These are phyloP conservation scores for Charadrius vociferus DNA, from an alignment of 2,113 vertebrate species.

Conservation along the genomic window DNA sequence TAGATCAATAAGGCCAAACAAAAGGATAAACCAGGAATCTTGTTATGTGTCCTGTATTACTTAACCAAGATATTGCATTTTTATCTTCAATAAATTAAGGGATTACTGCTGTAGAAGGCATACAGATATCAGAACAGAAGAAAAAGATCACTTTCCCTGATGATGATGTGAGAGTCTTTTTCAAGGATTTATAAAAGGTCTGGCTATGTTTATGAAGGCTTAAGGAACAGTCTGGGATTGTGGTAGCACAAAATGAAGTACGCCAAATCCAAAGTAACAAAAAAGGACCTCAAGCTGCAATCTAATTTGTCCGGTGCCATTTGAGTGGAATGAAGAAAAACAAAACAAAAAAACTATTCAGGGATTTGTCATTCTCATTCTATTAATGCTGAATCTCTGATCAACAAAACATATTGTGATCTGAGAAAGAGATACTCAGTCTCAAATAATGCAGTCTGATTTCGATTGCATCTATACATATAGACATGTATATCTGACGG, in stretches of 20 bases:
- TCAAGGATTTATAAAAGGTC: neutral
- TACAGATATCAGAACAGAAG: neutral
- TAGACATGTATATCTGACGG: neutral
- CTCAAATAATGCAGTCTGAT: neutral
- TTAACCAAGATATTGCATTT: constrained; percentile 6
- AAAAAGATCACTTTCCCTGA: neutral
- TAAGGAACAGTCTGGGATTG: neutral
- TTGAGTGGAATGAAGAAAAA: neutral
- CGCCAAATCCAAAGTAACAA: neutral
- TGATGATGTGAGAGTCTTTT: neutral
- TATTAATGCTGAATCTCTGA: neutral
- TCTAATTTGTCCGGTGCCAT: neutral
- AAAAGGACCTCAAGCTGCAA: neutral
- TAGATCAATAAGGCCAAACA: constrained; percentile 43
- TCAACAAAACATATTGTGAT: neutral
- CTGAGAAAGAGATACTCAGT: neutral
- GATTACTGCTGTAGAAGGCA: constrained; percentile 3
- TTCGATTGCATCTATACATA: neutral
- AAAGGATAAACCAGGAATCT: constrained; percentile 1
- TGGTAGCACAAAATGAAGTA: neutral
- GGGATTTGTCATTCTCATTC: neutral
- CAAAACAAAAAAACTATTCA: neutral
- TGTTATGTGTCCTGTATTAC: neutral
- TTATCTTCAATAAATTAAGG: constrained; percentile 38
- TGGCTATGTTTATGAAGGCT: neutral